Conservation (phyloP, 2,888 invertebrate species). For the Cheilosia soror region DNA sequence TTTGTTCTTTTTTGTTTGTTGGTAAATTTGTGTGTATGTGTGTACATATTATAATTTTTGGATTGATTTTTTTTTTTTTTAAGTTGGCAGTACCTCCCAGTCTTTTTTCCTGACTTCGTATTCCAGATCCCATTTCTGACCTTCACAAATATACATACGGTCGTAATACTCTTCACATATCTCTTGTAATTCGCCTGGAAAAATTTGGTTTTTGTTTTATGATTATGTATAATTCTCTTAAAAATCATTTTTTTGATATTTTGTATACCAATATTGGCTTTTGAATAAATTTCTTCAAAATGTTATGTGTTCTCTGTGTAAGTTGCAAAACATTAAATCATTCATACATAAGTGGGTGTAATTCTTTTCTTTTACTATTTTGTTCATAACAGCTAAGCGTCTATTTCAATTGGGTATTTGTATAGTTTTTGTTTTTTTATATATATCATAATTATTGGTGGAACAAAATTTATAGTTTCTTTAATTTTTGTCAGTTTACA, state of each 20-base stretch:
- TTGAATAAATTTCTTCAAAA: slow-evolving; percentile 69
- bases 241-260: slow-evolving; percentile 44
- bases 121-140: slow-evolving; percentile 99
- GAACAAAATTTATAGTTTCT: slow-evolving; percentile 24
- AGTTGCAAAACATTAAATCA: slow-evolving; percentile 73
- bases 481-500: slow-evolving; percentile 49
- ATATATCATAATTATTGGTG: slow-evolving; percentile 24
- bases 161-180: slow-evolving; percentile 98
- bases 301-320: slow-evolving; percentile 75
- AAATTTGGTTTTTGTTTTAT: slow-evolving; percentile 76
- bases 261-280: slow-evolving; percentile 48
- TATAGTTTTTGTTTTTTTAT: slow-evolving; percentile 32
- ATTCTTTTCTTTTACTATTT: slow-evolving; percentile 18
- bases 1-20: slow-evolving; percentile 18
- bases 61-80: slow-evolving; percentile 74
- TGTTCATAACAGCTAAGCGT: slow-evolving; percentile 58
- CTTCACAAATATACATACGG: slow-evolving; percentile 98
- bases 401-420: slow-evolving; percentile 50
- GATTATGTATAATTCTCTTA: slow-evolving; percentile 73
- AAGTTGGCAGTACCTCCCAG: slow-evolving; percentile 95
- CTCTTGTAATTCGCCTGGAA: slow-evolving; percentile 90
- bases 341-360: slow-evolving; percentile 65
- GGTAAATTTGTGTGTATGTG: slow-evolving; percentile 70
- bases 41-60: slow-evolving; percentile 62
- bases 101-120: slow-evolving; percentile 99